Evolutionary conservation across 1,140 invertebrate species (phyloP).

Genomic region (Monomorium pharaonis): DNA sequence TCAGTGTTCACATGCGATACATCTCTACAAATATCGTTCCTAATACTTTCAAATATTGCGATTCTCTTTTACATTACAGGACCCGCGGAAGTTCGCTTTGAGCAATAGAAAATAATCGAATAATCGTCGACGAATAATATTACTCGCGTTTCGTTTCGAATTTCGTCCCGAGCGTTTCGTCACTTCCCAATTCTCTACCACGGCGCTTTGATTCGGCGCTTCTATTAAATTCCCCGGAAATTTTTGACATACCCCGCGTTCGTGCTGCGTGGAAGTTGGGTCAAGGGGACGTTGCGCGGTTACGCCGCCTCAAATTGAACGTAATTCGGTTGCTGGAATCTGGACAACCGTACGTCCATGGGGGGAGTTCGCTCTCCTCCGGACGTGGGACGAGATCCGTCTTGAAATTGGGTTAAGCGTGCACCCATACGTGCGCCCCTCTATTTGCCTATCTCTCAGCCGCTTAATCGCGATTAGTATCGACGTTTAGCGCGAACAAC

Average conservation of each 20-base stretch:
- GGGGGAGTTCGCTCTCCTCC: conserved; percentile 22
- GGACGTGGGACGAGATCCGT: conserved; percentile 40
- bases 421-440: background rate
- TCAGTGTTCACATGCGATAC: background rate
- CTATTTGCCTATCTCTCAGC: background rate
- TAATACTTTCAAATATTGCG: background rate
- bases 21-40: background rate
- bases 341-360: conserved; percentile 12
- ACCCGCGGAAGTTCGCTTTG: background rate
- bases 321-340: conserved; percentile 62
- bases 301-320: conserved; percentile 55
- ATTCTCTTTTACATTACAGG: background rate
- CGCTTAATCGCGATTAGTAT: conserved; percentile 40
- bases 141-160: background rate
- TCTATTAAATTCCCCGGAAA: conserved; percentile 24
- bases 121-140: background rate
- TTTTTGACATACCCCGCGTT: conserved; percentile 3
- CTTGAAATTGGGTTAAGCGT: conserved; percentile 64
- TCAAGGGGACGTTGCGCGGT: conserved; percentile 51
- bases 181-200: background rate
- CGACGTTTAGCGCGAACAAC: background rate
- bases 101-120: conserved; percentile 2
- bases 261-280: background rate
- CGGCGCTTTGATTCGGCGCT: background rate
- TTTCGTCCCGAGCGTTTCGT: background rate